Evolutionary conservation across 2,113 vertebrate genomes (phyloP).

Genomic region (Cacatua alba): DNA sequence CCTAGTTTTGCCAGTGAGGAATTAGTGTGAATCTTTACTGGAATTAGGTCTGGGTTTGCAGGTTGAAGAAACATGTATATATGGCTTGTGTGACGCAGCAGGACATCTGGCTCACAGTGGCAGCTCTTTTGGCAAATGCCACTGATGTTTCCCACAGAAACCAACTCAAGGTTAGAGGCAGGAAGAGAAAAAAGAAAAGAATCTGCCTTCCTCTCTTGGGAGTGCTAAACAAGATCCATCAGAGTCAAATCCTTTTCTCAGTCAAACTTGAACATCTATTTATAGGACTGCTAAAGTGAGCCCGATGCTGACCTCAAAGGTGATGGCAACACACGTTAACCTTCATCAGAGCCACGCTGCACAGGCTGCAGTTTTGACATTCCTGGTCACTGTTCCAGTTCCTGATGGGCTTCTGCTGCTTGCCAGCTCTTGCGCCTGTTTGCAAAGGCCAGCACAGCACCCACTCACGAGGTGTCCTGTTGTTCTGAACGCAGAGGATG

Average conservation of each 20-base stretch:
- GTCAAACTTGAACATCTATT: constrained; percentile 45
- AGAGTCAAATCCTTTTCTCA: constrained; percentile 28
- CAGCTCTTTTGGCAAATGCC: not conserved
- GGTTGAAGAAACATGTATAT: not conserved
- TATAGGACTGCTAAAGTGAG: constrained; percentile 35
- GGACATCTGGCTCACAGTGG: not conserved
- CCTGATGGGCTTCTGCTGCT: not conserved
- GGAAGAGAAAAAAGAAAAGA: constrained; percentile 24
- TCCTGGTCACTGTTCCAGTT: not conserved
- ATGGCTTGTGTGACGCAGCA: not conserved
- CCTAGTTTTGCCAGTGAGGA: not conserved
- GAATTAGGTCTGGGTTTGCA: constrained; percentile 27
- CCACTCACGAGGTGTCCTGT: not conserved
- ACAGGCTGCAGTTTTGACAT: not conserved
- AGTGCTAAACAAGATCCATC: constrained; percentile 3
- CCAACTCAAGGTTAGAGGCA: not conserved
- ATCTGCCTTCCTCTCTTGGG: constrained; percentile 21
- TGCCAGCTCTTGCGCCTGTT: not conserved
- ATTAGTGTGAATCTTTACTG: not conserved
- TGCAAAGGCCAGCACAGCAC: not conserved
- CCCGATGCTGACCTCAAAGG: constrained; percentile 26
- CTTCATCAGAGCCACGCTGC: not conserved
- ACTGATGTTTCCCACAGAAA: constrained; percentile 8
- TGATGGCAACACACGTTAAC: not conserved
- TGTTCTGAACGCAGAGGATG: not conserved